Conservation (phyloP, 2,797 vertebrate genomes). For the Nyctalus aviator region DNA sequence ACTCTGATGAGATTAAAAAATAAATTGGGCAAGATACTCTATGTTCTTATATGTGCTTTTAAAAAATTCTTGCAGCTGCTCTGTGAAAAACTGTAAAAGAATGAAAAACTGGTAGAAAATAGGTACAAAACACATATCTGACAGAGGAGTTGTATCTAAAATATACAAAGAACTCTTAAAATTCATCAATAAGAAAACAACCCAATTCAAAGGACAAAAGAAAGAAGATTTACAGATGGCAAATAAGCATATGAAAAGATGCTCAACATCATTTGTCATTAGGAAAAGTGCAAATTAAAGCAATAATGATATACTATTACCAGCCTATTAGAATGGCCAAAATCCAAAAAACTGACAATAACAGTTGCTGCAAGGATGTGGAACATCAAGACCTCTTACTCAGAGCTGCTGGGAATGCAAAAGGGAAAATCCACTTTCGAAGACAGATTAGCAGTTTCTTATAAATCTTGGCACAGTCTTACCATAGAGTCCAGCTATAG, state of each 20-base stretch:
- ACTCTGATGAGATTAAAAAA: not conserved
- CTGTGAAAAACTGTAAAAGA: conserved; percentile 8
- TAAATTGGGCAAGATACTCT: not conserved
- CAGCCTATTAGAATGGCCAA: conserved; percentile 46
- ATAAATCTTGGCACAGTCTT: conserved; percentile 1
- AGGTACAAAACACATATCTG: not conserved
- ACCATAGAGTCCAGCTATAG: not conserved
- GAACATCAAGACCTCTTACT: not conserved
- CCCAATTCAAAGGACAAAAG: conserved; percentile 34
- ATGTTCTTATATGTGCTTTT: not conserved
- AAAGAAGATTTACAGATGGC: conserved; percentile 50
- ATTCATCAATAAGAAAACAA: conserved; percentile 48
- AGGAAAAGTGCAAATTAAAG: conserved; percentile 32
- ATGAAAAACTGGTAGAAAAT: conserved; percentile 32
- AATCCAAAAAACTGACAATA: not conserved
- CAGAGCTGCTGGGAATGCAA: not conserved
- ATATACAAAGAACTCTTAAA: conserved; percentile 51
- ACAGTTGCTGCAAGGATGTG: not conserved
- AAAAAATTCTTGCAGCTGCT: conserved; percentile 39
- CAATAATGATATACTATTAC: conserved; percentile 31
- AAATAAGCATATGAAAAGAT: conserved; percentile 70
- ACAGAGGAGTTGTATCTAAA: conserved; percentile 24
- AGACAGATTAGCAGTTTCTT: conserved; percentile 25
- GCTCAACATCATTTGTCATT: not conserved
- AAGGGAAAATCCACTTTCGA: not conserved